Conservation (phyloP, 2,888 invertebrate species). For the Meloe dianella region DNA sequence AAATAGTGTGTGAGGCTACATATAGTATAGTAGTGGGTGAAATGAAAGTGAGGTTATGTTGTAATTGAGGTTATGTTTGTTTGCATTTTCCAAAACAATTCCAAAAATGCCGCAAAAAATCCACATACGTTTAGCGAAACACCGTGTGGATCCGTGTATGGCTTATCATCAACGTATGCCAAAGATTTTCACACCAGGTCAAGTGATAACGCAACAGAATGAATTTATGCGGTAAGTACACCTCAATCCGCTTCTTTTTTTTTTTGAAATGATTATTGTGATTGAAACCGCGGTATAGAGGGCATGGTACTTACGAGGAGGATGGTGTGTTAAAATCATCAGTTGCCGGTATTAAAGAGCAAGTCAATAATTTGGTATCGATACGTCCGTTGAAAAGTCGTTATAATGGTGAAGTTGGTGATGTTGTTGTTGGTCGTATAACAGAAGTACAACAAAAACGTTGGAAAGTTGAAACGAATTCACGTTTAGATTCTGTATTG, state of each 20-base stretch:
- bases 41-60: background rate
- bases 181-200: slow-evolving; percentile 83
- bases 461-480: slow-evolving; percentile 96
- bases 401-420: slow-evolving; percentile 93
- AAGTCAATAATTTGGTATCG: slow-evolving; percentile 93
- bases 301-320: slow-evolving; percentile 94
- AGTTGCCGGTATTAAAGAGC: slow-evolving; percentile 92
- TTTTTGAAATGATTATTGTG: slow-evolving; percentile 12
- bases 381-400: slow-evolving; percentile 90
- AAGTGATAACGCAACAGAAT: slow-evolving; percentile 81
- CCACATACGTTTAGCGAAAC: slow-evolving; percentile 68
- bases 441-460: slow-evolving; percentile 92
- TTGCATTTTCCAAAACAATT: slow-evolving; percentile 26
- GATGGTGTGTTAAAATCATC: slow-evolving; percentile 86
- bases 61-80: background rate
- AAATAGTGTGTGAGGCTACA: background rate
- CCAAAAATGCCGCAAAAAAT: slow-evolving; percentile 57
- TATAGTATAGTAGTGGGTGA: background rate
- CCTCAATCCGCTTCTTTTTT: too few relatives aligned
- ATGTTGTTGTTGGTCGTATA: slow-evolving; percentile 94
- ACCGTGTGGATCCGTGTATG: slow-evolving; percentile 68
- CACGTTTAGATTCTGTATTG: slow-evolving; percentile 85
- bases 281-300: slow-evolving; percentile 65
- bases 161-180: slow-evolving; percentile 66
- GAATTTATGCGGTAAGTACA: slow-evolving; percentile 81